Base-by-base conservation (phyloP, 2,888 invertebrate genomes). In the Pharmacophagus antenor region DNA sequence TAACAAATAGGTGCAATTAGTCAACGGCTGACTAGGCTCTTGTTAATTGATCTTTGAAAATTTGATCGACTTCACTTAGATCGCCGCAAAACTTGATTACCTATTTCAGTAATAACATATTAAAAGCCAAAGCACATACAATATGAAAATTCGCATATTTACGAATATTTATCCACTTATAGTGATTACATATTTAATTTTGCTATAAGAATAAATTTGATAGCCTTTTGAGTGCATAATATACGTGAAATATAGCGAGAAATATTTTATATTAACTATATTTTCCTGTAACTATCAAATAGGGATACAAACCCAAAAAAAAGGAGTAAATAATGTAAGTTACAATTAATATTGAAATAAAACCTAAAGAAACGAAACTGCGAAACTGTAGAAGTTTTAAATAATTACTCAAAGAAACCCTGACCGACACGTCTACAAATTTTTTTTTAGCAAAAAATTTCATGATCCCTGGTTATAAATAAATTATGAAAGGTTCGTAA, bases 1-100 rank as follows among this genome's bases (percentile, higher is more conserved):
- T 58, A 51, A 58, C 58, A 52, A 58, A 58, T 58, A 47, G 52
- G 52, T 58, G 51, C 37, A 58, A 58, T 58, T 58, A 31, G 52
- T 58, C 47, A 58, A 52, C 37, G 58, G 58, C 52, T 27, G 52
- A 15, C 44, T 27, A 37, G 17, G 37, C 17, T 47, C 23, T 46
- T 21, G 58, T 58, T 58, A 58, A 52, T 58, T 58, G 47, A 50
- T 41, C 49, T 50, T 27, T 42, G 56, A 42, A 56, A 56, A 49
- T 56, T 50, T 48, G 49, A 56, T 56, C 25, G 47, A 55, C 46
- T 47, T 48, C 12, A 56, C 18, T 15, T 17, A 56, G 18, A 41
- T 37, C 37, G 37, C 48, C 15, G 23, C 23, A 18, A 17, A 31
- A 49, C 23, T 48, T 22, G 37, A 37, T 49, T 23, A 37, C 22